Conservation (phyloP, 2,797 vertebrate genomes). For the Sebastes kiyomatsui region DNA sequence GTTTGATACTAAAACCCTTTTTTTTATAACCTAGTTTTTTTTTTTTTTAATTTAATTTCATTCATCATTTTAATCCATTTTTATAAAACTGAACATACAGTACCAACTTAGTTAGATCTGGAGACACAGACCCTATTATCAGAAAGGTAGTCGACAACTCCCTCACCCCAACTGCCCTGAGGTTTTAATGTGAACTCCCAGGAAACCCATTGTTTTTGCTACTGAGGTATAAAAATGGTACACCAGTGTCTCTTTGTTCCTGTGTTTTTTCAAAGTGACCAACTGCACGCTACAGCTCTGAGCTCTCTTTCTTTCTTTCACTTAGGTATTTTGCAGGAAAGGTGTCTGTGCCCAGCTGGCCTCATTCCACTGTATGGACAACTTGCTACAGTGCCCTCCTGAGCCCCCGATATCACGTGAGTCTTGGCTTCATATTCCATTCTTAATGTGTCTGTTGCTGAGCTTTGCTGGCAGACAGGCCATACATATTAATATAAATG, state of each 20-base stretch:
- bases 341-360: neutral
- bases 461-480: constrained; percentile 29
- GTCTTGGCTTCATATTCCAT: constrained; percentile 12
- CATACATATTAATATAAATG: constrained; percentile 44
- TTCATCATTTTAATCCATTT: no score
- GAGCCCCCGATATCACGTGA: neutral
- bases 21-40: no score
- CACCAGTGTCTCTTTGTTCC: neutral
- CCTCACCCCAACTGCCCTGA: neutral
- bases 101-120: neutral
- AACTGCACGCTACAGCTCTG: neutral
- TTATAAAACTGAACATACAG: no score
- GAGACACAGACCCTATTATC: neutral
- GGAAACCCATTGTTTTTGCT: neutral
- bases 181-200: neutral
- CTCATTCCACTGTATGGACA: neutral
- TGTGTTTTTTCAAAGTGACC: neutral
- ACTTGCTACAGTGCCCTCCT: neutral
- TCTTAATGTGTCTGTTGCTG: constrained; percentile 21
- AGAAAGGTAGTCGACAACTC: neutral
- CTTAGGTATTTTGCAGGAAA: neutral
- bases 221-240: neutral
- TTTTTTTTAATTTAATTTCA: no score
- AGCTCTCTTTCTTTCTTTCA: neutral
- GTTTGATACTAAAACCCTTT: no score